Conservation (phyloP, 2,797 vertebrate genomes). For the Falco naumanni region DNA sequence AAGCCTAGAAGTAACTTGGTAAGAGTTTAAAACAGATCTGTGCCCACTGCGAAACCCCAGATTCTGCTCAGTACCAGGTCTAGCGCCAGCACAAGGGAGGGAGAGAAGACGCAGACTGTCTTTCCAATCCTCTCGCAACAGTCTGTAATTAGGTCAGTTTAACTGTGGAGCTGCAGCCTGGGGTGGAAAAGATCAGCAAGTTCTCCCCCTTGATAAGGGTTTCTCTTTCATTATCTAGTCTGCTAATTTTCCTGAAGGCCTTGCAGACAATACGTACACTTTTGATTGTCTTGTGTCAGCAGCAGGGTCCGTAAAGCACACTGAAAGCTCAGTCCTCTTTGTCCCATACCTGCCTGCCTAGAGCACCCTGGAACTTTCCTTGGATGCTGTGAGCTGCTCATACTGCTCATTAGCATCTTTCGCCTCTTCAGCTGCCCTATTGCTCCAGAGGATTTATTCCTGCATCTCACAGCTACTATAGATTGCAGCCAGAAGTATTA, state of each 20-base stretch:
- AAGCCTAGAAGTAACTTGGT: background rate
- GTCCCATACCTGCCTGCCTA: background rate
- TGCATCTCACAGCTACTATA: background rate
- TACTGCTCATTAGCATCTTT: background rate
- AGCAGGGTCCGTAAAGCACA: background rate
- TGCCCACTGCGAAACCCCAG: background rate
- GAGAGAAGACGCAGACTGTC: background rate
- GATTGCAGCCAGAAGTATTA: background rate
- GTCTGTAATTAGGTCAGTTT: background rate
- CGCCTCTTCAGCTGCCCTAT: background rate
- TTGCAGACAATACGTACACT: background rate
- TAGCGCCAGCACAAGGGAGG: background rate
- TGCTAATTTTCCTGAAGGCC: background rate
- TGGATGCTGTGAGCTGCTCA: accelerated
- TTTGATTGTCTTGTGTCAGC: background rate
- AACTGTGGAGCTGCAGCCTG: background rate
- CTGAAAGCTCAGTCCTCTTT: background rate
- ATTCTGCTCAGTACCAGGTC: background rate
- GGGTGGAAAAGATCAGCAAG: background rate
- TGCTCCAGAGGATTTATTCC: background rate
- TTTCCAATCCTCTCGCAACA: background rate
- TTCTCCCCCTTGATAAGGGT: background rate
- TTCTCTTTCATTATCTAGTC: background rate
- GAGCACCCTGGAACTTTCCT: background rate
- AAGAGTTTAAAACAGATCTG: background rate